Base-by-base conservation (phyloP, 1,140 invertebrate genomes). In the Drosophila paulistorum region DNA sequence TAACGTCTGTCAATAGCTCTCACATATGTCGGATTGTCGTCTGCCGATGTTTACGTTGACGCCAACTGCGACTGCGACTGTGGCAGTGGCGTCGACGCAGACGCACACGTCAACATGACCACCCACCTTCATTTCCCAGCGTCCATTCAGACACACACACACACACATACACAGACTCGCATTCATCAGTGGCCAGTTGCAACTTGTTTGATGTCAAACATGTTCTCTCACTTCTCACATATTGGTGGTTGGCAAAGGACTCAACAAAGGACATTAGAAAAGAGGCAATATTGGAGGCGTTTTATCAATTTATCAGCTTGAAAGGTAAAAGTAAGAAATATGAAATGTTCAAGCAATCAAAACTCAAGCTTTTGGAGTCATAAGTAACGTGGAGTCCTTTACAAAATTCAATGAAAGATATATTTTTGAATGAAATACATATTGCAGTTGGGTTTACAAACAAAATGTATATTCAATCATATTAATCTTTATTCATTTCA, bases 201-300 rank as follows among this genome's bases (percentile, higher is more conserved):
- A 86, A 63, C 82, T 11, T 54, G 65, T 13, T 9, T 60, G 65
- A 66, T 5, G 41, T 81, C 74, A 48, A 86, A 57, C 82, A 86
- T 57, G 81, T 65, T 86, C 11, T 23, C 35, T 23, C 4, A 11
- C 3, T 33, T 26, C 23, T 26, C 0, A 26, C 23, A 26, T 41
- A 4, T 20, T 7, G 17, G 35, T 14, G 65, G 73, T 69, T 76
- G 73, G 17, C 20, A 23, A 23, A 23, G 20, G 20, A 23, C 20
- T 9, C 10, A 10, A 39, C 37, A 39, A 4, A 51, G 45, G 45
- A 23, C 10, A 51, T 41, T 23, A 45, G n/a, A 13, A 4, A 30
- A 45, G 41, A 4, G 11, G 11, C 14, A 7, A 37, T 51, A 51
- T 11, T 23, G 9, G 20, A 20, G 7, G n/a, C n/a, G 7, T 45